phyloP scores from a whole-genome alignment of 2,113 vertebrate species.

The Rhipidura dahli region DNA sequence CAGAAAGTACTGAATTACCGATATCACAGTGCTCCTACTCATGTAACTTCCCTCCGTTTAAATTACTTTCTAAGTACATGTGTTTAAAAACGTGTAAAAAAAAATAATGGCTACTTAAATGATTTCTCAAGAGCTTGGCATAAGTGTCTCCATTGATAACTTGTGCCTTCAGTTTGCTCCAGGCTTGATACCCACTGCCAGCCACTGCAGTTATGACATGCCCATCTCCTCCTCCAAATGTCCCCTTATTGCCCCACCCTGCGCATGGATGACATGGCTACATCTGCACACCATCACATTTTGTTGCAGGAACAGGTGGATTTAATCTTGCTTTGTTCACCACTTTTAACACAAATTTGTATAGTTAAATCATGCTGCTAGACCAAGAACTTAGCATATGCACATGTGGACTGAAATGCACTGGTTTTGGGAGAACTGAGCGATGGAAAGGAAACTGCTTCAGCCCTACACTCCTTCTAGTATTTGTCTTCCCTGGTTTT shows the following conservation, averaged over 20 bases:
- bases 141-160: background rate
- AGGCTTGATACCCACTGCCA: background rate
- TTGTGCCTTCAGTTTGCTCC: background rate
- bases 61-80: background rate
- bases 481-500: background rate
- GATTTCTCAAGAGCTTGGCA: background rate
- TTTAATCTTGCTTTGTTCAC: background rate
- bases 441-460: background rate
- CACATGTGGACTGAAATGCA: accelerated
- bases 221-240: background rate
- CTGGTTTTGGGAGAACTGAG: background rate
- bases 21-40: background rate
- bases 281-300: background rate
- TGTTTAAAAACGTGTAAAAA: background rate
- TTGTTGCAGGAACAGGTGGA: background rate
- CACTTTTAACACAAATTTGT: background rate
- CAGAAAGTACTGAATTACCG: background rate
- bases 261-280: accelerated
- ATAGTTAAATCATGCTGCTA: background rate
- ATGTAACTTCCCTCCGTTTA: background rate
- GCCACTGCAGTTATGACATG: background rate
- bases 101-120: background rate
- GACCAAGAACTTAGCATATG: background rate
- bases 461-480: background rate
- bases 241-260: background rate